Base-by-base conservation (phyloP, 2,888 invertebrate genomes). In the Eulithis testata region DNA sequence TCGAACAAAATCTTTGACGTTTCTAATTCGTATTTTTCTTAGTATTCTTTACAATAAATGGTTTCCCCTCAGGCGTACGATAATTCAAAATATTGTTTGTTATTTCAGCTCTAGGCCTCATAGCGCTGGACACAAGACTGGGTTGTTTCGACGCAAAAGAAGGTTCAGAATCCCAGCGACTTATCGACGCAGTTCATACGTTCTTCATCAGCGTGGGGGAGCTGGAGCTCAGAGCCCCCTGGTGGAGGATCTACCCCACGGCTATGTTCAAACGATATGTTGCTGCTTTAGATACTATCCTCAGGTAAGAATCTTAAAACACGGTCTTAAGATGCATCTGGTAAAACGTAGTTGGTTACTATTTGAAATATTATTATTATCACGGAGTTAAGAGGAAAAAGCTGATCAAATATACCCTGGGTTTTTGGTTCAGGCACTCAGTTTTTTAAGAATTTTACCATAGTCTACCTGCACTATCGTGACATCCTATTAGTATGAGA, bases 161-260 rank as follows among this genome's bases (percentile, higher is more conserved):
- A 63, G 88, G 93, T 11, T 95, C 74, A 76, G 95, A 95, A 65
- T 95, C 95, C 2, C 95, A 95, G 80, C 86, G 86, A 54, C 86
- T 96, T 7, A 96, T 96, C 8, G 94, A 95, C 69, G 95, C 96
- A 0, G 95, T 96, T 0, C 94, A 94, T 68, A 95, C 94, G 0
- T 96, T 96, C 79, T 95, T 96, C 79, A 83, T 95, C 4, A 95
- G 95, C 71, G 95, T 96, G 0, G 95, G 95, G 0, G 89, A 95
- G 56, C 80, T 96, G 62, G 96, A 96, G 76, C 84, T 96, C 11
- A 93, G 94, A 67, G 93, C 95, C 5, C 96, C 96, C 0, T 95
- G 95, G 89, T 96, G 96, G 96, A 93, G 94, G 75, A 73, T 95
- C 3, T 95, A 95, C 77, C 94, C 93, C 5, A 95, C 96, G 0